Base-by-base conservation (phyloP, 2,888 invertebrate genomes). In the Coleophora flavipennella region DNA sequence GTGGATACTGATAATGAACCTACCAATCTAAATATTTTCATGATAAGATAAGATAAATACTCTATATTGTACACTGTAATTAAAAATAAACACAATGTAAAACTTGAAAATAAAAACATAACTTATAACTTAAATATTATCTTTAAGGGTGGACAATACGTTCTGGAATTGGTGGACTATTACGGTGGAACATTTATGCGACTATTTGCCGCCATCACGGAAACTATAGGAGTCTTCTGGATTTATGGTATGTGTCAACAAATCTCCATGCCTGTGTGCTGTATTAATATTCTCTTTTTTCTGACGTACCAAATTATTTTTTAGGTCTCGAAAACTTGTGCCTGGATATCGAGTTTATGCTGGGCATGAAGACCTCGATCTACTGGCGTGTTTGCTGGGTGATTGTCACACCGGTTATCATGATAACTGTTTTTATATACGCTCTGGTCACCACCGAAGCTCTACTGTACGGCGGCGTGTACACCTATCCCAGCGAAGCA, bases 321-420 rank as follows among this genome's bases (percentile, higher is more conserved):
- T 9, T 51, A 81, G 81, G 81, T 43, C 53, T 80, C 43, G 81
- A 83, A 43, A 83, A 83, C 48, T 45, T 81, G 39, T 78, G 79
- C 35, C 38, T 75, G 36, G 94, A 95, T 57, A 81, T 93, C 38
- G 92, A 94, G 65, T 95, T 90, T 62, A 95, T 95, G 94, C 71
- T 93, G 50, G 89, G 90, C 3, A 75, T 83, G 20, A 89, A 89
- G 65, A 89, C 59, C 0, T 87, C 90, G 1, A 64, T 88, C 46
- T 95, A 93, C 62, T 95, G 94, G 94, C 86, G 93, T 42, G 57
- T 92, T 13, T 93, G 93, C 54, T 95, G 95, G 95, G 85, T 86
- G 1, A 56, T 93, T 6, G 57, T 93, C 2, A 92, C 93, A 0
- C 95, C 94, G 0, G 41, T 88, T 0, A 75, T 92, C 27, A 89